phyloP scores from a whole-genome alignment of 2,888 invertebrate species.

The Chymomyza caudatula region DNA sequence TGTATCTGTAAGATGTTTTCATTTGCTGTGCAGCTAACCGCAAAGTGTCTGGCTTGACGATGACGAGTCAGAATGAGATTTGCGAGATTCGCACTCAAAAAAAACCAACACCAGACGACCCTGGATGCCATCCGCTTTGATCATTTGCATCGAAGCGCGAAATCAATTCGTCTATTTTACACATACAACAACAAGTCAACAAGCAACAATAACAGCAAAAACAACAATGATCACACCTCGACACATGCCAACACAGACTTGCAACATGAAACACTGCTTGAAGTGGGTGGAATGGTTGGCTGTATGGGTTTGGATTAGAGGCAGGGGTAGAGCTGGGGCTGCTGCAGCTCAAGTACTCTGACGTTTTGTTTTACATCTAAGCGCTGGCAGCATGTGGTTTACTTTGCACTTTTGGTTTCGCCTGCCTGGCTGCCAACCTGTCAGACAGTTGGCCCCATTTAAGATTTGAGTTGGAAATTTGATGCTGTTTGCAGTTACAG shows the following conservation, averaged over 20 bases:
- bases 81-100: neutral
- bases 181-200: slow-evolving; percentile 24
- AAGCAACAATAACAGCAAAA: neutral
- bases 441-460: slow-evolving; percentile 41
- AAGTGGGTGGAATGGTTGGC: slow-evolving; percentile 1
- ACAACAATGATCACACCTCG: neutral
- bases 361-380: slow-evolving; percentile 62
- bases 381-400: slow-evolving; percentile 44
- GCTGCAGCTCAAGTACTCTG: slow-evolving; percentile 27
- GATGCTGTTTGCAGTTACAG: slow-evolving; percentile 36
- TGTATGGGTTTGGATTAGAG: neutral
- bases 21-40: slow-evolving; percentile 25
- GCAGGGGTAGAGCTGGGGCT: neutral
- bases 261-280: neutral
- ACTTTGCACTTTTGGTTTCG: slow-evolving; percentile 46
- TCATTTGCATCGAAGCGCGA: slow-evolving; percentile 66
- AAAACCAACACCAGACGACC: slow-evolving; percentile 15
- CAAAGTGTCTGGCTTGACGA: slow-evolving; percentile 32
- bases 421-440: slow-evolving; percentile 12
- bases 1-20: neutral
- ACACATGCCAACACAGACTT: neutral
- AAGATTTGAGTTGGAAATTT: slow-evolving; percentile 55
- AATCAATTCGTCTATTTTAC: slow-evolving; percentile 68
- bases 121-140: slow-evolving; percentile 52
- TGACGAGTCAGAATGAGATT: neutral